Conservation (phyloP, 1,140 invertebrate species). For the Leptestheria dahalacensis region DNA sequence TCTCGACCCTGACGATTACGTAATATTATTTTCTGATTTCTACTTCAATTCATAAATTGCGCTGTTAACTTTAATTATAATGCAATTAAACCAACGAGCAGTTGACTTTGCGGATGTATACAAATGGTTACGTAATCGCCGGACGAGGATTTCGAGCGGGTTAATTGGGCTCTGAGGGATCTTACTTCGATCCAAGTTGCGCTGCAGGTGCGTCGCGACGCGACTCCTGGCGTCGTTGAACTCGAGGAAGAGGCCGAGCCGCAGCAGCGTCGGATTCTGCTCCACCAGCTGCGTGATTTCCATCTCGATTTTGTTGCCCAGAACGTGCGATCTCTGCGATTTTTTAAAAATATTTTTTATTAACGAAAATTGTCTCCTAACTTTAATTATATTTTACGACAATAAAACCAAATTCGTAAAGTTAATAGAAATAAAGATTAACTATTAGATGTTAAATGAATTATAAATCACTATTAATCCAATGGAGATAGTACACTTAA, state of each 20-base stretch:
- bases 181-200: conserved; percentile 94
- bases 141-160: too few relatives aligned
- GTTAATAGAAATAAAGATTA: too few relatives aligned
- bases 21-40: too few relatives aligned
- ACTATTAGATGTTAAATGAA: not conserved
- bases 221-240: conserved; percentile 88
- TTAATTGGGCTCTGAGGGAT: too few relatives aligned
- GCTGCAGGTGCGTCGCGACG: conserved; percentile 79
- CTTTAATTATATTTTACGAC: too few relatives aligned
- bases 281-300: conserved; percentile 85
- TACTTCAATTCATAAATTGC: too few relatives aligned
- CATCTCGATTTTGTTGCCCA: conserved; percentile 97
- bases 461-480: too few relatives aligned
- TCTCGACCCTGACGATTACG: too few relatives aligned
- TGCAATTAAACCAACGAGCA: not conserved
- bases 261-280: conserved; percentile 77
- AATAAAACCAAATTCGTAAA: not conserved
- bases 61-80: too few relatives aligned
- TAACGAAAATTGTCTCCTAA: too few relatives aligned
- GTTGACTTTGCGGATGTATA: not conserved
- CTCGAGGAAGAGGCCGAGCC: conserved; percentile 86
- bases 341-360: conserved; percentile 21
- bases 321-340: conserved; percentile 78
- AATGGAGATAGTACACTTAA: not conserved
- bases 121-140: too few relatives aligned